Evolutionary conservation across 2,113 vertebrate species (phyloP), one percentile per base, ranked within the genome.

Genomic region (Orycteropus afer): DNA sequence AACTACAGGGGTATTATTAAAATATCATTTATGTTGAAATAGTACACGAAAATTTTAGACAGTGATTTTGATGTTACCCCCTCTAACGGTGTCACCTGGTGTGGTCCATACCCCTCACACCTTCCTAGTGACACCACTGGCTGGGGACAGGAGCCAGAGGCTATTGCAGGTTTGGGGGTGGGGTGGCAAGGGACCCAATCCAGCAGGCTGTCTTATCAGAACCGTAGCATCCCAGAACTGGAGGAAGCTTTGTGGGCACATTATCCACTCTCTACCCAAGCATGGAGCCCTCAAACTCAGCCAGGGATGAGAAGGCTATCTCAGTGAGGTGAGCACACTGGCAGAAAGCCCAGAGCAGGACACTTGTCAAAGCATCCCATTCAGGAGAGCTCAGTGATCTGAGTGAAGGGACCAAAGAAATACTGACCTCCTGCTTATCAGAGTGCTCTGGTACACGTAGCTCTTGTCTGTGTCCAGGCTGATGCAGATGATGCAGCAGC

Each of bases 371-470:
- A 55, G 37, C n/a, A 34, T 34, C 18, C 25, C 55, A 11, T 27
- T 57, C 23, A 55, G 51, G 82, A 86, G 25, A 27, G 29, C 27
- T 49, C 25, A 17, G 47, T 71, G 40, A 49, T 45, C 61, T 9
- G 61, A 86, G 37, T 11, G 29, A 23, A 53, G 29, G 67, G 67
- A 20, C 45, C 55, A 45, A 45, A 11, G 49, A 20, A 2, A n/a
- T 1, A 0, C 2, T 27, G 2, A 32, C 45, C 6, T 0, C 22
- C 0, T 0, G 71, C 99, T 99, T 84, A 99, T 99, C 99, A 99
- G 98, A 94, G 99, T 99, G 98, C 99, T 99, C 98, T 99, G 99
- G 98, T 99, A 99, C 99, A 99, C 98, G 98, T 99, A 99, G 3
- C 99, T 99, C 0, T 99, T 99, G 98, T 99, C 99, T 97, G 99